Evolutionary conservation across 2,113 vertebrate genomes (phyloP).

Genomic region (Spea multiplicata): DNA sequence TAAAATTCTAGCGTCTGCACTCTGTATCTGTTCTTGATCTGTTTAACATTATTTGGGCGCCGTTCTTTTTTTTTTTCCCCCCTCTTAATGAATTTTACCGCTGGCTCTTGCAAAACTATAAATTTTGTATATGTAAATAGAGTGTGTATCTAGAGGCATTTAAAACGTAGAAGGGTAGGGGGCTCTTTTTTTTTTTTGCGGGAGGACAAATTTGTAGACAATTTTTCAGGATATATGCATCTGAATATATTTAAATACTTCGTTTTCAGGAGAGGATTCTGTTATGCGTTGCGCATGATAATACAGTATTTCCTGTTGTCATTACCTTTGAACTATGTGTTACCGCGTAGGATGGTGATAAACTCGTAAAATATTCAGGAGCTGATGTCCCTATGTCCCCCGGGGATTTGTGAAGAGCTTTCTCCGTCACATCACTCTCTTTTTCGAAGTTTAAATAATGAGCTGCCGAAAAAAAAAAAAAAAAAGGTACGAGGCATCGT

Average conservation of each 20-base stretch:
- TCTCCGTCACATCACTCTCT: slow-evolving; percentile 52
- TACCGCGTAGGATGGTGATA: slow-evolving; percentile 60
- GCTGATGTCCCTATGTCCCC: slow-evolving; percentile 56
- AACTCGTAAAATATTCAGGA: slow-evolving; percentile 61
- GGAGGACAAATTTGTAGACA: not conserved
- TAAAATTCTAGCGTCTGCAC: too few species aligned
- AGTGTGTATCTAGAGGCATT: not conserved
- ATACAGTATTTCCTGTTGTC: slow-evolving; percentile 48
- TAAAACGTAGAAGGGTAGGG: not conserved
- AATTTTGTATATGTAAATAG: not conserved
- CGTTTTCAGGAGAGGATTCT: slow-evolving; percentile 42
- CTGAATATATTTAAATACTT: slow-evolving; percentile 31
- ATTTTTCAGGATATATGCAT: slow-evolving; percentile 18
- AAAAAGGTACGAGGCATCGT: slow-evolving; percentile 53
- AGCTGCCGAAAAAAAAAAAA: slow-evolving; percentile 48
- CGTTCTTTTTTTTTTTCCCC: not conserved
- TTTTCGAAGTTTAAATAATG: slow-evolving; percentile 62
- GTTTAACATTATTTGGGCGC: not conserved
- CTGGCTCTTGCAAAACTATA: not conserved
- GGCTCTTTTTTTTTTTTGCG: too few species aligned
- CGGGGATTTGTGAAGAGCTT: slow-evolving; percentile 62
- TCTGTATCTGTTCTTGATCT: not conserved
- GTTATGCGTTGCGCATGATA: not conserved
- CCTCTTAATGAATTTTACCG: not conserved
- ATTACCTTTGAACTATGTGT: slow-evolving; percentile 58